These are phyloP conservation scores for Recurvirostra avosetta DNA, from an alignment of 2,113 vertebrate species.

Conservation along the genomic window DNA sequence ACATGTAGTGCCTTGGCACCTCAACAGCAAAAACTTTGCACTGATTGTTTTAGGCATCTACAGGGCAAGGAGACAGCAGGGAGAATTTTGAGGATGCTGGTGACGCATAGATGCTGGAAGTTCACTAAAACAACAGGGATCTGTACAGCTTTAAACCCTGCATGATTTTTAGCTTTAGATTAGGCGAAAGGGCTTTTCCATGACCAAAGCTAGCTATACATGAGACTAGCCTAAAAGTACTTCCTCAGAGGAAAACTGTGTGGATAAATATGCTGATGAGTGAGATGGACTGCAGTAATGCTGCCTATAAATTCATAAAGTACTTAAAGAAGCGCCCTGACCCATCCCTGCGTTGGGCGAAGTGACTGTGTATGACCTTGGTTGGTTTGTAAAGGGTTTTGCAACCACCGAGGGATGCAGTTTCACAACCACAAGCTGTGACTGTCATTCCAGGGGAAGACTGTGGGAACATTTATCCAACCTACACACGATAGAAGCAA, in stretches of 20 bases:
- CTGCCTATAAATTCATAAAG: neutral
- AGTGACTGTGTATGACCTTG: neutral
- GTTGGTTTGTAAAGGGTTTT: neutral
- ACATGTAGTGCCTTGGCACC: neutral
- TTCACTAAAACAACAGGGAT: neutral
- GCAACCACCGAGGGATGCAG: neutral
- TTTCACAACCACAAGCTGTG: neutral
- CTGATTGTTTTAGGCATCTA: neutral
- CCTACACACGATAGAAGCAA: fast-evolving
- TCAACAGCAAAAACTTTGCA: neutral
- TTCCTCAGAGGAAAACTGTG: neutral
- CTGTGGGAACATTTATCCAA: neutral
- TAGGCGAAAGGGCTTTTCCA: neutral
- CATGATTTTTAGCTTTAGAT: neutral
- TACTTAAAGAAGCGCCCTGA: neutral
- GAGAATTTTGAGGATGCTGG: neutral
- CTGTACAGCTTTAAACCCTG: neutral
- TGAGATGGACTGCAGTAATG: neutral
- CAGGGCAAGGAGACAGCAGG: neutral
- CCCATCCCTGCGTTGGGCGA: neutral
- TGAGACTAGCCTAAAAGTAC: neutral
- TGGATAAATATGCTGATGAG: neutral
- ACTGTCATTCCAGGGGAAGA: neutral
- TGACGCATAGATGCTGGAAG: neutral
- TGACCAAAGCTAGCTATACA: neutral